Evolutionary conservation across 2,888 invertebrate species (phyloP), one percentile per base, ranked within the genome.

Genomic region (Cryptops parisi): DNA sequence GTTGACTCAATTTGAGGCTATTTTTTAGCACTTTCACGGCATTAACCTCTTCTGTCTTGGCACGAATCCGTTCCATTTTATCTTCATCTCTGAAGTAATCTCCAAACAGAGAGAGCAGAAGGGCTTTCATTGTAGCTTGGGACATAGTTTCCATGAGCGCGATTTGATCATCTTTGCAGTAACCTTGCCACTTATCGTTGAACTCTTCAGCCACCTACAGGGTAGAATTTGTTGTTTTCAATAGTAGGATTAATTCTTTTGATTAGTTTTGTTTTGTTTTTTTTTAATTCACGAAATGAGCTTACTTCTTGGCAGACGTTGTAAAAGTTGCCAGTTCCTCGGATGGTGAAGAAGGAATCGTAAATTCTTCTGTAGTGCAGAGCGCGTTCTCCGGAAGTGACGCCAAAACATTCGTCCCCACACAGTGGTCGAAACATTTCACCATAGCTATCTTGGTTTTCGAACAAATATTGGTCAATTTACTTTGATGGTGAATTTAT

Each of bases 381-480:
- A 9, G 52, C 52, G 43, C 45, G 17, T 4, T 24, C 27, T 12
- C 44, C 44, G 19, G 33, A 27, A 26, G 27, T 27, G 12, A 52
- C 24, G 21, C 26, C 52, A 15, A 52, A 44, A 19, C 44, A 52
- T 12, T 52, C 52, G 9, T 43, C 27, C 25, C 52, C 52, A n/a
- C 44, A 52, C 24, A 52, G 24, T 12, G 52, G 52, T 12, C 52
- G 52, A 22, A 52, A 52, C 12, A 52, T n/a, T 26, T 52, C 52
- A 27, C 39, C 39, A n/a, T 44, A 44, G 19, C 44, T 44, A 24
- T 52, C 52, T 52, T n/a, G n/a, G n/a, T n/a, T n/a, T n/a, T n/a
- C n/a, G n/a, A n/a, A n/a, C n/a, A n/a, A n/a, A n/a, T n/a, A n/a
- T n/a, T n/a, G n/a, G n/a, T n/a, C n/a, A n/a, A n/a, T n/a, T n/a